Evolutionary conservation across 2,113 vertebrate species (phyloP), one percentile per base, ranked within the genome.

Genomic region (Oncorhynchus gorbuscha): DNA sequence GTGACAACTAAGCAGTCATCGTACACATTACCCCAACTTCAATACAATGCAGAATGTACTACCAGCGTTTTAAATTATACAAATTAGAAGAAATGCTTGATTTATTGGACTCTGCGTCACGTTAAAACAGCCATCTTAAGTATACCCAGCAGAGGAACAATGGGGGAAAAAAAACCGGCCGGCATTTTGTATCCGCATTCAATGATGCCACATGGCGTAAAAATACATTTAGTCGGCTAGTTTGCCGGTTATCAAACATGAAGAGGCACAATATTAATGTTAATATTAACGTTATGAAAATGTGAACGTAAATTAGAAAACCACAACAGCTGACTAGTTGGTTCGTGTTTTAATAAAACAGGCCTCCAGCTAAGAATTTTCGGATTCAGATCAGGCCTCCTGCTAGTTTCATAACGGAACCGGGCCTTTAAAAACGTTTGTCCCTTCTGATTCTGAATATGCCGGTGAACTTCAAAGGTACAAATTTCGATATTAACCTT

Each of bases 131-230:
- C 92, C 92, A 95, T 97, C 94, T 96, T 97, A 92, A 93, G 94
- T 93, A 90, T 55, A 3, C 14, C 86, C 87, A 76, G 84, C 75
- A 90, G 87, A 91, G 93, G 94, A 97, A 97, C 96, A 97, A 97
- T 96, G 94, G 79, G 92, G 86, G 0, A 77, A 92, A 87, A 80
- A 78, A 86, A 75, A 69, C 86, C 81, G 84, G 93, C 95, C 97
- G 96, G 95, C 96, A 97, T 99, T 97, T 97, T 97, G 96, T 94
- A 87, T 85, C 84, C 87, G 85, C 85, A 73, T 81, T 76, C 76
- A 74, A 62, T 62, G 51, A 71, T 59, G 86, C 87, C 91, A 92
- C 92, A 92, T 93, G 92, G 90, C 76, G 86, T 85, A 8, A n/a
- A 16, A 16, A 6, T 5, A 22, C 3, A 24, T 20, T 6, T 8